Evolutionary conservation across 2,888 invertebrate genomes (phyloP).

Genomic region (Sesamia inferens): DNA sequence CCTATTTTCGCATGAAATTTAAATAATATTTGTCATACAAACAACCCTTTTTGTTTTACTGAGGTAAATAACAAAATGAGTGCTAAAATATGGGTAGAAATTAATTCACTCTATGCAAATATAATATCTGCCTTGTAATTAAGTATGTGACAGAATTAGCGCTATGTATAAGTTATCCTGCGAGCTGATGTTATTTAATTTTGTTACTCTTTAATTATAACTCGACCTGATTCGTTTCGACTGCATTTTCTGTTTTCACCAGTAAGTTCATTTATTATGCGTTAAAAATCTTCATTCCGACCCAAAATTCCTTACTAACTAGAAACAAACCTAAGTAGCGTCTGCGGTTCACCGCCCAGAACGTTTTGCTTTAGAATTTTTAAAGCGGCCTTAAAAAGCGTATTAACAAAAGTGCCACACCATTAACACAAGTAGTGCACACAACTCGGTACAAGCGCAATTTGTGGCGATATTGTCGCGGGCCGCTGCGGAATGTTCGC

Average conservation of each 20-base stretch:
- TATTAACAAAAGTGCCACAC: constrained; percentile 60
- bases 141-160: constrained; percentile 5
- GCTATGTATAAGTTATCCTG: constrained; percentile 4
- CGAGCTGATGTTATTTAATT: constrained; percentile 14
- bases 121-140: constrained; percentile 9
- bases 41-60: constrained; percentile 52
- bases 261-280: constrained; percentile 8
- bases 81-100: constrained; percentile 30
- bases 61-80: constrained; percentile 35
- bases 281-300: constrained; percentile 7
- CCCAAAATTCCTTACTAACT: constrained; percentile 14
- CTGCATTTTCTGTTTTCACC: background rate
- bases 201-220: background rate
- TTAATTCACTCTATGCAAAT: constrained; percentile 35
- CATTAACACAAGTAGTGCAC: constrained; percentile 60
- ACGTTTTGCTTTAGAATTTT: constrained; percentile 37
- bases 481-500: constrained; percentile 68
- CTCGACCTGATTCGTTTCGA: background rate
- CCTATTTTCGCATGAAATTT: constrained; percentile 63
- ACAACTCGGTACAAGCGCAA: constrained; percentile 55
- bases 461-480: constrained; percentile 70
- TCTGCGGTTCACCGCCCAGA: constrained; percentile 28
- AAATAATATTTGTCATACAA: constrained; percentile 57
- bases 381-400: constrained; percentile 37
- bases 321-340: constrained; percentile 20